These are phyloP conservation scores for Bruchidius siliquastri DNA, from an alignment of 2,888 invertebrate genomes.

Conservation along the genomic window DNA sequence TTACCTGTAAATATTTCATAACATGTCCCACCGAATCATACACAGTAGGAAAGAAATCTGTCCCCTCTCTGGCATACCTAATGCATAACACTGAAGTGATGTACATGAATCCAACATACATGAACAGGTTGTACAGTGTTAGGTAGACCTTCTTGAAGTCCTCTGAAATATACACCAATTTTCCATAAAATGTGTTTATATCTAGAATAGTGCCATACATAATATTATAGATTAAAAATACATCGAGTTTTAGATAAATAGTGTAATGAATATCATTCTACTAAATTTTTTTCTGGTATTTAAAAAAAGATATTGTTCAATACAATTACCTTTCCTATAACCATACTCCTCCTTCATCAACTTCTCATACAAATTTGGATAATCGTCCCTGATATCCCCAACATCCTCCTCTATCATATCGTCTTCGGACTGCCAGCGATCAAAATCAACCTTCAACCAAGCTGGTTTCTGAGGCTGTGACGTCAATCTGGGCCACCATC, in stretches of 20 bases:
- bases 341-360: slow-evolving; percentile 74
- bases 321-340: slow-evolving; percentile 68
- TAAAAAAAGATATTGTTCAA: too few relatives aligned
- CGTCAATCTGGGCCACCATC: slow-evolving; percentile 83
- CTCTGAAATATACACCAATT: slow-evolving; percentile 51
- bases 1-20: slow-evolving; percentile 74
- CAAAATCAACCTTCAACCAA: slow-evolving; percentile 93
- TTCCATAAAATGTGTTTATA: too few relatives aligned
- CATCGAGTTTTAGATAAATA: too few relatives aligned
- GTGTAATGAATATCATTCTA: too few relatives aligned
- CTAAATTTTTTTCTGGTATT: neutral
- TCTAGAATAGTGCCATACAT: too few relatives aligned
- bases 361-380: slow-evolving; percentile 69
- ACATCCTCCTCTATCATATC: slow-evolving; percentile 60
- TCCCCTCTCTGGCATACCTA: slow-evolving; percentile 70
- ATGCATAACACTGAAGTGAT: slow-evolving; percentile 68
- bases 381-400: slow-evolving; percentile 70
- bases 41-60: slow-evolving; percentile 63
- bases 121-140: slow-evolving; percentile 82
- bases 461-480: slow-evolving; percentile 78
- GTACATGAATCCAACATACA: slow-evolving; percentile 81
- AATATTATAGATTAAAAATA: too few relatives aligned
- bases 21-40: slow-evolving; percentile 72
- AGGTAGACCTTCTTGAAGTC: slow-evolving; percentile 79
- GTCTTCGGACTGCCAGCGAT: slow-evolving; percentile 78